Conservation (phyloP, 2,113 vertebrate species). For the Pachycephala philippinensis region DNA sequence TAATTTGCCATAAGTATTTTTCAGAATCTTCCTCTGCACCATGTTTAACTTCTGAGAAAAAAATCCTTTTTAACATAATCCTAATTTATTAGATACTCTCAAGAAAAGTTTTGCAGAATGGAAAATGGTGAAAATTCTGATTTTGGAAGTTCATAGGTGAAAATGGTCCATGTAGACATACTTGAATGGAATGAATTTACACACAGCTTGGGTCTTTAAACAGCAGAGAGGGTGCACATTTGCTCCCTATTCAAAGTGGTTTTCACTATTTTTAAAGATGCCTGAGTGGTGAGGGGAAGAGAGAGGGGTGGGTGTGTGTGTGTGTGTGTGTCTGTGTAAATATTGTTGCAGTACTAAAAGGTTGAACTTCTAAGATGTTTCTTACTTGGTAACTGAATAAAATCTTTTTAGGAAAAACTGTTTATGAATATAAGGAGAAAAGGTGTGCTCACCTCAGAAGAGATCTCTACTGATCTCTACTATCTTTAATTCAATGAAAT, state of each 20-base stretch:
- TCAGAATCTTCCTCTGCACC: not conserved
- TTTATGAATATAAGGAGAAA: not conserved
- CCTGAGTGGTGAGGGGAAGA: accelerated
- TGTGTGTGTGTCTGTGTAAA: not conserved
- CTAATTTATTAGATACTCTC: not conserved
- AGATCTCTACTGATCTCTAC: not conserved
- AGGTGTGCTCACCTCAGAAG: not conserved
- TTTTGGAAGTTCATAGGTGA: not conserved
- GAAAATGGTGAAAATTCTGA: not conserved
- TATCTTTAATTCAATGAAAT: not conserved
- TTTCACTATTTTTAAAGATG: not conserved
- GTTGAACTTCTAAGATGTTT: not conserved
- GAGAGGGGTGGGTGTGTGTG: too few species aligned
- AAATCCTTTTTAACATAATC: not conserved
- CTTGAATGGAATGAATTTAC: not conserved
- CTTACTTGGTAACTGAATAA: not conserved
- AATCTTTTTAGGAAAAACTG: not conserved
- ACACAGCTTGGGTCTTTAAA: not conserved
- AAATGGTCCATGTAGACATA: not conserved
- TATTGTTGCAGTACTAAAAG: not conserved
- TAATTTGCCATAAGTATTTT: not conserved
- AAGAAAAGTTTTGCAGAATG: not conserved
- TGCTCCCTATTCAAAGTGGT: not conserved
- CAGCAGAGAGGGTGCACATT: not conserved
- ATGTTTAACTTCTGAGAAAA: not conserved